phyloP scores from a whole-genome alignment of 2,113 vertebrate species.

The Apus apus region DNA sequence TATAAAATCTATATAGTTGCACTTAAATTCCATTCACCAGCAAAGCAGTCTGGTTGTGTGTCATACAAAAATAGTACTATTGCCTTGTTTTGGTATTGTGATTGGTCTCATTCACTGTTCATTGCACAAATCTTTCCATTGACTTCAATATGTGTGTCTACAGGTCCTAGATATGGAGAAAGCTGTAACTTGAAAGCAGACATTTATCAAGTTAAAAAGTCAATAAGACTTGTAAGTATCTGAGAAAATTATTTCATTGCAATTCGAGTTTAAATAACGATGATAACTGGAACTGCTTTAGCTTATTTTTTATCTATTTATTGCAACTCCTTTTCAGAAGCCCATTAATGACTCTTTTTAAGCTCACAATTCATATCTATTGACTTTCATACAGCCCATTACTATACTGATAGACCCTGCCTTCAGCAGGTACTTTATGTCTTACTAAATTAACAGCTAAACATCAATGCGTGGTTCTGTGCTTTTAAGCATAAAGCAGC shows the following conservation, averaged over 20 bases:
- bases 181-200: neutral
- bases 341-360: neutral
- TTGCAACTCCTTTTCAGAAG: neutral
- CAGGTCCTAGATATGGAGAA: neutral
- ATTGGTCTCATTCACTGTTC: neutral
- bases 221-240: constrained; percentile 1
- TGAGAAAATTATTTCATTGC: neutral
- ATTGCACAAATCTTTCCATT: neutral
- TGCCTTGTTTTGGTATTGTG: neutral
- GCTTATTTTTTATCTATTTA: constrained; percentile 27
- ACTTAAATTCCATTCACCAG: neutral
- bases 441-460: neutral
- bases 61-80: neutral
- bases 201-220: neutral
- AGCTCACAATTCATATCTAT: neutral
- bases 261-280: constrained; percentile 13
- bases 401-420: neutral
- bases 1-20: neutral
- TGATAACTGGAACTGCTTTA: neutral
- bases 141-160: neutral
- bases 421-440: neutral
- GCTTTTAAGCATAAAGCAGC: constrained; percentile 1
- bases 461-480: neutral
- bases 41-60: neutral
- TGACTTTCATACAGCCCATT: neutral